Evolutionary conservation across 2,113 vertebrate genomes (phyloP).

Genomic region (Deroptyus accipitrinus): DNA sequence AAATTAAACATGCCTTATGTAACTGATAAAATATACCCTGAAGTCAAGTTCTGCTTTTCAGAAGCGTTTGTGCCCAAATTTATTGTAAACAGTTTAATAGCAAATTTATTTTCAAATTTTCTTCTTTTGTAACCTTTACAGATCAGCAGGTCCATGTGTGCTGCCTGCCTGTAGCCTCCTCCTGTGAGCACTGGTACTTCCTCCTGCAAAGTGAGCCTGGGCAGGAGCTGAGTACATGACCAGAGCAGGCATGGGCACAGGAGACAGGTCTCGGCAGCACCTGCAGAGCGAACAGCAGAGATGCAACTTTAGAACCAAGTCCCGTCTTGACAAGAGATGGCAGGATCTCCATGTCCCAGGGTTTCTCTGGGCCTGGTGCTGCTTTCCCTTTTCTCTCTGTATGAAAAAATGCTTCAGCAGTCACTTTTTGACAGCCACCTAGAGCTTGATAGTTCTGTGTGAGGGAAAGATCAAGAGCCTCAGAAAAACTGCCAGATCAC

Average conservation of each 20-base stretch:
- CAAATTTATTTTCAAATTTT: neutral
- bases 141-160: fast-evolving
- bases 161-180: neutral
- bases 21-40: neutral
- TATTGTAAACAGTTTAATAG: neutral
- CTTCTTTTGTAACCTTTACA: neutral
- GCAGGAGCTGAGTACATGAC: neutral
- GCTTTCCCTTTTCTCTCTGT: neutral
- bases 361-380: neutral
- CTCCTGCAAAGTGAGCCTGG: neutral
- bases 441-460: fast-evolving
- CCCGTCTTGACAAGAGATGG: neutral
- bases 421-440: neutral
- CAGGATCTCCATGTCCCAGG: fast-evolving
- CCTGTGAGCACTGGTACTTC: too few species aligned
- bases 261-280: neutral
- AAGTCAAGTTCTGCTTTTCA: neutral
- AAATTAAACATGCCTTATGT: neutral
- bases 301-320: neutral
- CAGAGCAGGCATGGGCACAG: too few species aligned
- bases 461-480: neutral
- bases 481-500: neutral
- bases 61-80: neutral
- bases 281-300: neutral
- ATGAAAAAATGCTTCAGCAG: neutral